phyloP scores from a whole-genome alignment of 2,797 vertebrate genomes.

The Chanos chanos region DNA sequence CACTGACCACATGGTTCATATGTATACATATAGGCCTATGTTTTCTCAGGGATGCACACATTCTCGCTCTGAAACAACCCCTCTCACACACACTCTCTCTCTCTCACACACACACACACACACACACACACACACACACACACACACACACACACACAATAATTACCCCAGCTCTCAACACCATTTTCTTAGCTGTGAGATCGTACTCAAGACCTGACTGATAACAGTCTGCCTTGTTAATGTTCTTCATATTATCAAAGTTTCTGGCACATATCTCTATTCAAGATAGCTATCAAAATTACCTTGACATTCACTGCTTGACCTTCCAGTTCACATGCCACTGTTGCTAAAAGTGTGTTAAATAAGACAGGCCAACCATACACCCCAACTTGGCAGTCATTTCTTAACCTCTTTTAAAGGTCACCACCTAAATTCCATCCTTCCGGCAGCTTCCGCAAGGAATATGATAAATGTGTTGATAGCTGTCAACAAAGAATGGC shows the following conservation, averaged over 20 bases:
- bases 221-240: slow-evolving; percentile 1
- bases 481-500: slow-evolving; percentile 33
- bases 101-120: slow-evolving; percentile 14
- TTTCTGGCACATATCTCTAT: not conserved
- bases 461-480: slow-evolving; percentile 38
- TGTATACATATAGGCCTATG: too few species aligned
- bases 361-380: not conserved
- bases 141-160: not conserved
- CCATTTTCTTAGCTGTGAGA: too few species aligned
- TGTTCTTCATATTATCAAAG: slow-evolving; percentile 2
- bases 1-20: not conserved
- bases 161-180: not conserved
- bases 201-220: slow-evolving; percentile 13
- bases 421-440: slow-evolving; percentile 13
- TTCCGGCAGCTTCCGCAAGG: not conserved
- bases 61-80: not conserved
- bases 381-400: not conserved
- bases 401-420: slow-evolving; percentile 11
- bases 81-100: not conserved
- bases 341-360: too few species aligned
- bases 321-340: not conserved
- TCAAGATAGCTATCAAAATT: not conserved
- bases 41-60: too few species aligned
- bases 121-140: slow-evolving; percentile 5
- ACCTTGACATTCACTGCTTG: not conserved